These are phyloP conservation scores for Drosophila mercatorum DNA, from an alignment of 2,888 invertebrate species.

Conservation along the genomic window DNA sequence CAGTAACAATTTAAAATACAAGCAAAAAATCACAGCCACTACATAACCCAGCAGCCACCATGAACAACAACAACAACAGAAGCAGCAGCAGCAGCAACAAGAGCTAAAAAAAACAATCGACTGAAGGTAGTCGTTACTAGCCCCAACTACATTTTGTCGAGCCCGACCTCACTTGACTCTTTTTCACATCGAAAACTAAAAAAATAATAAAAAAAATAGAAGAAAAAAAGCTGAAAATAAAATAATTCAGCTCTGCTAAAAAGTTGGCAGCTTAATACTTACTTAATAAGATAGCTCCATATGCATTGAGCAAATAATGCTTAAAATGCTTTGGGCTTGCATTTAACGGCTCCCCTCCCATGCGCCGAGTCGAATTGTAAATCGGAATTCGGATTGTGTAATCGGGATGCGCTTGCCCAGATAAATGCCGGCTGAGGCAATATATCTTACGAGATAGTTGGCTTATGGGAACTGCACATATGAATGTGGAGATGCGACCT, in stretches of 20 bases:
- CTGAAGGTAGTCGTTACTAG: slow-evolving; percentile 73
- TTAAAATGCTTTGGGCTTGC: slow-evolving; percentile 34
- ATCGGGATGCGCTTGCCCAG: slow-evolving; percentile 47
- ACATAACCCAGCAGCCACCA: slow-evolving; percentile 39
- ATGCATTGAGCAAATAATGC: slow-evolving; percentile 63
- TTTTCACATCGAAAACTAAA: slow-evolving; percentile 69
- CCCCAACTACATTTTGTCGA: slow-evolving; percentile 52
- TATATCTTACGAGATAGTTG: slow-evolving; percentile 1
- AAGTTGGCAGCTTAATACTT: slow-evolving; percentile 48
- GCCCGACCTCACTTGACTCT: slow-evolving; percentile 75
- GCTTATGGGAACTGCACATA: not conserved
- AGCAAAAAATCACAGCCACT: slow-evolving; percentile 61
- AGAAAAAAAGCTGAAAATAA: slow-evolving; percentile 1
- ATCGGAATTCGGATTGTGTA: slow-evolving; percentile 50
- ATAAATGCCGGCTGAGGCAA: slow-evolving; percentile 17
- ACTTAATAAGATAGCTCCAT: slow-evolving; percentile 66
- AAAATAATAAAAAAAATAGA: slow-evolving; percentile 8
- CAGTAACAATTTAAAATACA: slow-evolving; percentile 63
- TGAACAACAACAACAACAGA: slow-evolving; percentile 19
- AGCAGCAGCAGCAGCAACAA: slow-evolving; percentile 15
- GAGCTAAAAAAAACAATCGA: slow-evolving; percentile 27
- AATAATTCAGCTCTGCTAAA: slow-evolving; percentile 25
- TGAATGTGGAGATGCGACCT: not conserved
- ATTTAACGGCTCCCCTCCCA: slow-evolving; percentile 15
- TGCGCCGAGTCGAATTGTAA: slow-evolving; percentile 10